Conservation (phyloP, 2,888 invertebrate species). For the Lasioglossum morio region DNA sequence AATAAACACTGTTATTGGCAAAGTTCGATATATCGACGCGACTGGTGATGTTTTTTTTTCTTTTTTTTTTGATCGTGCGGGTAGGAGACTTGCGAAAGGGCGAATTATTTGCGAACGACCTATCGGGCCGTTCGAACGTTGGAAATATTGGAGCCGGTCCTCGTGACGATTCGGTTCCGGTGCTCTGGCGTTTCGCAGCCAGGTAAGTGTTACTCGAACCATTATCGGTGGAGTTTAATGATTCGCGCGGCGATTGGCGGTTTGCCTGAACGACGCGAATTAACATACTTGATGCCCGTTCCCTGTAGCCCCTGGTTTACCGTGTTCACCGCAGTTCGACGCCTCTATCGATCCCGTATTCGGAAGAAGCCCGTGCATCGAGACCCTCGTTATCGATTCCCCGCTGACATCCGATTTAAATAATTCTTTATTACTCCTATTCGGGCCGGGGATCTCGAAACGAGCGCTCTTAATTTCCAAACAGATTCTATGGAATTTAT, state of each 20-base stretch:
- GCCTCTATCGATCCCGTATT: slow-evolving; percentile 37
- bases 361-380: slow-evolving; percentile 25
- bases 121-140: neutral
- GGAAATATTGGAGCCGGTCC: neutral
- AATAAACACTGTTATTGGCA: neutral
- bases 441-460: neutral
- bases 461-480: neutral
- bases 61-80: neutral
- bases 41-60: neutral
- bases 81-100: neutral
- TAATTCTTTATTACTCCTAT: neutral
- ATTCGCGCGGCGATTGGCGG: slow-evolving; percentile 55
- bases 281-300: slow-evolving; percentile 57
- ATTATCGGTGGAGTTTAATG: slow-evolving; percentile 58
- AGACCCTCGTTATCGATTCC: neutral
- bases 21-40: neutral
- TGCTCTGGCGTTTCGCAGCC: slow-evolving; percentile 29
- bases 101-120: neutral
- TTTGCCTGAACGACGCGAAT: slow-evolving; percentile 59
- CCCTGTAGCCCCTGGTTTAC: slow-evolving; percentile 51
- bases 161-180: slow-evolving; percentile 3
- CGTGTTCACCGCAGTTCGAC: slow-evolving; percentile 43
- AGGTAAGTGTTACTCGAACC: slow-evolving; percentile 36
- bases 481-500: neutral
- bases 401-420: neutral